Base-by-base conservation (phyloP, 2,888 invertebrate genomes). In the Spatulosminthurus flaviceps region DNA sequence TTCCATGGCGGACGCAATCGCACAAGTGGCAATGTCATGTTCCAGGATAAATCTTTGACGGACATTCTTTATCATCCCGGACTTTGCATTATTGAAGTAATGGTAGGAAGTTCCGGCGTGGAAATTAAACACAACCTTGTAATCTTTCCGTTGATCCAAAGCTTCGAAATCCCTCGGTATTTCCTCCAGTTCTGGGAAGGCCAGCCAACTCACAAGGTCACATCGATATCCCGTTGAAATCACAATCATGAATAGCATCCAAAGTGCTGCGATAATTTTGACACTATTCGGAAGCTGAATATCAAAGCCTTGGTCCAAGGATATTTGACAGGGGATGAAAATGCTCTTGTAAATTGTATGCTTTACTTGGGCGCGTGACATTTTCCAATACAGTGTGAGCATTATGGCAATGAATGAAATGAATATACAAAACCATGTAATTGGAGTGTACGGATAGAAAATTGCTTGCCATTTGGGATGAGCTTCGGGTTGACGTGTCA, bases 11-110 rank as follows among this genome's bases (percentile, higher is more conserved):
- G 75, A 61, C 0, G 42, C 13, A 22, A 75, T 75, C 16, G 41
- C 75, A 66, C 75, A 75, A 1, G 16, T 24, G 7, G 42, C 75
- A 24, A 24, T 66, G 24, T 75, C 61, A 21, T 4, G 66, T 16
- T 66, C 66, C 11, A n/a, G 24, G 1, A 64, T 26, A 24, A 75
- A 66, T 42, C 75, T 21, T 24, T 66, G n/a, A 0, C 75, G 64
- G 19, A 67, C 24, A 34, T 24, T 66, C 24, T 19, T n/a, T 16
- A 66, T 29, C 2, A 24, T 22, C n/a, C 75, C 75, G 1, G 19
- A 22, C n/a, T 75, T 75, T 4, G 75, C 75, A 24, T 34, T 75
- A 24, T 75, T 64, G 34, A 75, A 75, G 24, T 75, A 75, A 21
- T 75, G 64, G 26, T 64, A 75, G 34, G 75, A 28, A 0, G 66